Evolutionary conservation across 2,797 vertebrate genomes (phyloP), one percentile per base, ranked within the genome.

Genomic region (Steatocranus sp.): DNA sequence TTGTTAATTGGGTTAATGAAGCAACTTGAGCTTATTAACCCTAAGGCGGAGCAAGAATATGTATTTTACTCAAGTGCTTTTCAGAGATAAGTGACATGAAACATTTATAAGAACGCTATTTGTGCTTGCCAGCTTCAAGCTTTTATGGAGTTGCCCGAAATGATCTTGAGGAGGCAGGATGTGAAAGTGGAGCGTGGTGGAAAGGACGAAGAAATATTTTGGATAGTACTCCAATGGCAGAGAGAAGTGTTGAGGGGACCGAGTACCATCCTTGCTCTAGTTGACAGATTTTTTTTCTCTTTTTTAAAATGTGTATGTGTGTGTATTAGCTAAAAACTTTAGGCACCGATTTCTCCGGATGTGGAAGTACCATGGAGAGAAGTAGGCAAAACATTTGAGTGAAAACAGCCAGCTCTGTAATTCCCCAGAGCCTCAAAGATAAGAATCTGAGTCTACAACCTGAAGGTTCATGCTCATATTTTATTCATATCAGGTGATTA

Each of bases 401-500:
- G 76, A 79, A 80, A 82, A 73, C 32, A 38, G 50, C 34, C 46
- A 30, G 3, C 20, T 36, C 46, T 32, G 27, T 27, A 18, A 58
- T 27, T 23, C 76, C 36, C 12, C 7, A 11, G 61, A 88, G 56
- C 79, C 23, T 74, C 10, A 41, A 49, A 73, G 20, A 74, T 8
- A 63, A 49, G 75, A 61, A 30, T 61, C 75, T 61, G 43, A 83
- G 68, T 76, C 50, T 8, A 17, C 43, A 76, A 5, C 76, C 41
- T 56, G 73, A 54, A 66, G 70, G 77, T 38, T 61, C 14, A 54
- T 11, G 46, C 54, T 78, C 50, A 82, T 86, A 82, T 84, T 86
- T 89, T 86, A 85, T 83, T 89, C 76, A 83, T 30, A 43, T 18
- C 2, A 17, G 61, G 38, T 82, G 76, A 87, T 86, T 74, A 43